Conservation (phyloP, 2,888 invertebrate species). For the Brenthis daphne region DNA sequence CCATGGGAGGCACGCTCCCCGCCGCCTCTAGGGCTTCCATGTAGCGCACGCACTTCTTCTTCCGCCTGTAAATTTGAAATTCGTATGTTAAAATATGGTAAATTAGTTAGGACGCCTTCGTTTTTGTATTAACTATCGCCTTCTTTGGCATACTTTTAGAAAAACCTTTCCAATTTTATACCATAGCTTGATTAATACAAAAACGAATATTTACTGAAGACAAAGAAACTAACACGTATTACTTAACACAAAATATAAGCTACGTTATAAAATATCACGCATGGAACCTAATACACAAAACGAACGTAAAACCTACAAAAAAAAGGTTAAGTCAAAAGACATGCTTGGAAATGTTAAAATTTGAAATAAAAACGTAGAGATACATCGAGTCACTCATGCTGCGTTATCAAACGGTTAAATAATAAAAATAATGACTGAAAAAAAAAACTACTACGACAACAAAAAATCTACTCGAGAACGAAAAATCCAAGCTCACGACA, state of each 20-base stretch:
- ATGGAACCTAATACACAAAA: slow-evolving; percentile 23
- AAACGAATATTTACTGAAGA: background rate
- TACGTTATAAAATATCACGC: slow-evolving; percentile 9
- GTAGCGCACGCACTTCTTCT: slow-evolving; percentile 98
- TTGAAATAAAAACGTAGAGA: slow-evolving; percentile 15
- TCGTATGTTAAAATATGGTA: background rate
- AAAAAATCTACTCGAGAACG: slow-evolving; percentile 40
- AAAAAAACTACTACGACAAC: slow-evolving; percentile 36
- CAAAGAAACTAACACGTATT: slow-evolving; percentile 7
- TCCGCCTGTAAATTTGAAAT: slow-evolving; percentile 87
- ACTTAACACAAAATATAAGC: slow-evolving; percentile 16
- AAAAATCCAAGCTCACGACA: slow-evolving; percentile 30
- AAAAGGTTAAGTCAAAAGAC: slow-evolving; percentile 32
- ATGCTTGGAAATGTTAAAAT: slow-evolving; percentile 37
- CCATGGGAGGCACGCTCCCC: slow-evolving; percentile 88
- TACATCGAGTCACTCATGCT: slow-evolving; percentile 33
- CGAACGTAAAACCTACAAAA: slow-evolving; percentile 26
- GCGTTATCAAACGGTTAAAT: slow-evolving; percentile 28
- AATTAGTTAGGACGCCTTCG: background rate
- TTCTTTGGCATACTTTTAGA: no score
- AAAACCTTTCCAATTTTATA: background rate
- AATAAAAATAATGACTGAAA: slow-evolving; percentile 29
- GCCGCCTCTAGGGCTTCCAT: slow-evolving; percentile 91
- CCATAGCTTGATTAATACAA: background rate
- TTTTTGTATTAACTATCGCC: background rate